Base-by-base conservation (phyloP, 2,797 vertebrate species). In the Acipenser transmontanus region DNA sequence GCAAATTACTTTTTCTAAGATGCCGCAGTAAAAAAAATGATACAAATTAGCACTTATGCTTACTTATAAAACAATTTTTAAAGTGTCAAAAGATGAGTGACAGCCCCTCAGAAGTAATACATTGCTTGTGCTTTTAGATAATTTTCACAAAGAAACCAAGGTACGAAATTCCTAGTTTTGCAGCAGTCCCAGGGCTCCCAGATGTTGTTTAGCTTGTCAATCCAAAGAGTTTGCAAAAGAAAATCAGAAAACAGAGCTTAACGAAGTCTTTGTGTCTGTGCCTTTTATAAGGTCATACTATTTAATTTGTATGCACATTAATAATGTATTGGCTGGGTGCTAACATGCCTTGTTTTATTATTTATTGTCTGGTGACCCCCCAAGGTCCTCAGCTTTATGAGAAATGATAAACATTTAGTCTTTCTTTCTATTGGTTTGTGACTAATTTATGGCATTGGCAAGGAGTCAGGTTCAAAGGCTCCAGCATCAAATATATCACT, bases 371-470 rank as follows among this genome's bases (percentile, higher is more conserved):
- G 59, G 69, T 8, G 63, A 85, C 73, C 73, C 73, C 73, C 71
- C 68, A 72, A 69, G 72, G 76, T 67, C 69, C 76, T 54, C 20
- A 69, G 72, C 72, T 74, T 66, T 74, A 60, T 47, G 63, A 76
- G 74, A 84, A 80, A 77, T 1, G 71, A 66, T 71, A 48, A 80
- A 82, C 51, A 72, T 78, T 82, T 76, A 73, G 70, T 64, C 69
- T 71, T 80, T 67, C 71, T 72, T 77, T 80, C 82, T 81, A 72
- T 73, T 71, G 72, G 67, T 50, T 77, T 71, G 77, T 85, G 74
- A 87, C 70, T 89, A 88, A 89, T 89, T 87, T 83, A 86, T 77
- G 79, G 71, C 65, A 47, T 50, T 74, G 66, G 67, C 47, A 51
- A 71, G 72, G 78, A 7, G 1, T 82, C 81, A 87, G 81, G 79